phyloP scores from a whole-genome alignment of 2,888 invertebrate genomes.

The Leuctra nigra region DNA sequence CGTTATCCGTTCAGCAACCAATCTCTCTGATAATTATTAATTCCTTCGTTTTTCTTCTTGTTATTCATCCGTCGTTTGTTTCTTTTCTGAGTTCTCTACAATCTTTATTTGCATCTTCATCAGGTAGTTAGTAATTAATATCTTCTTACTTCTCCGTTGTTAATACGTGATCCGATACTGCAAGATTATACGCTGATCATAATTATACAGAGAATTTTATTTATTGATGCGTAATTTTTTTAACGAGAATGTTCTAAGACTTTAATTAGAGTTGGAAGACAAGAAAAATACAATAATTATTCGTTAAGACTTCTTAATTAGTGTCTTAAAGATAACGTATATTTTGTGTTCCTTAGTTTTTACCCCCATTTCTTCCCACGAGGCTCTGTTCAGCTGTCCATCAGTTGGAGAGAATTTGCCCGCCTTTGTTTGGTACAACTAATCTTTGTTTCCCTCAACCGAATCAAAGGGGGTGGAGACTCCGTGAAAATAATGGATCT shows the following conservation, averaged over 20 bases:
- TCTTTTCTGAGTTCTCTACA: neutral
- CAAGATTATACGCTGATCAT: neutral
- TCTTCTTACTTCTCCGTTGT: slow-evolving; percentile 5
- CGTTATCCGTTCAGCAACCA: too few relatives aligned
- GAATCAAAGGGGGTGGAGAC: neutral
- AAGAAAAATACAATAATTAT: slow-evolving; percentile 13
- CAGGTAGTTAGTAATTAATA: slow-evolving; percentile 10
- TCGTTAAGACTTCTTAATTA: slow-evolving; percentile 13
- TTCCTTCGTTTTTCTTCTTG: neutral
- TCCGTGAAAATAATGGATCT: slow-evolving; percentile 7
- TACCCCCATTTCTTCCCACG: slow-evolving; percentile 9
- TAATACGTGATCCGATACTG: slow-evolving; percentile 11
- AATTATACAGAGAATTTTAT: slow-evolving; percentile 13
- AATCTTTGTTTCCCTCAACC: neutral
- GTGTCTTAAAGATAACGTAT: too few relatives aligned
- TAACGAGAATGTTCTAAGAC: slow-evolving; percentile 14
- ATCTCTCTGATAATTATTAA: too few relatives aligned
- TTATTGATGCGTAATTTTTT: slow-evolving; percentile 12
- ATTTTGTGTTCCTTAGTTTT: too few relatives aligned
- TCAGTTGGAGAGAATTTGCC: too few relatives aligned
- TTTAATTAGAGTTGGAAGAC: slow-evolving; percentile 18
- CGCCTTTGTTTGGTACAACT: slow-evolving; percentile 5
- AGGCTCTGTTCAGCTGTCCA: too few relatives aligned
- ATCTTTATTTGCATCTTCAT: slow-evolving; percentile 7
- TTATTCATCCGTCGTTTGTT: neutral